Evolutionary conservation across 2,797 vertebrate genomes (phyloP), one percentile per base, ranked within the genome.

Genomic region (Parauchenoglanis ngamensis): DNA sequence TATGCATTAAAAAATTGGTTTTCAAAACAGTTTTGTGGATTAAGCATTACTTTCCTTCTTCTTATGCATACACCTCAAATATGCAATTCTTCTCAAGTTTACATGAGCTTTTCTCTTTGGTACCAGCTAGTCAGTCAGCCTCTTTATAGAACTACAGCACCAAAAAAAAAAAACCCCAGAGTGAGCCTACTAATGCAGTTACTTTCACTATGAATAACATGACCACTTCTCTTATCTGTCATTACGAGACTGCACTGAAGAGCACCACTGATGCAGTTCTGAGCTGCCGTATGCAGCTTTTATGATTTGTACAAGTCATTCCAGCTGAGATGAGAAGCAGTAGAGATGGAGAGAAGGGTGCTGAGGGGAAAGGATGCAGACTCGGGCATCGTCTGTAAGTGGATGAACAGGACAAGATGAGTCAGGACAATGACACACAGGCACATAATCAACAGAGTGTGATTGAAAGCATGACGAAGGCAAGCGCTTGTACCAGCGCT

Each of bases 391-490:
- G 0, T 12, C 10, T 79, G 57, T 19, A 52, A 76, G 76, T 67
- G 56, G 56, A 49, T 23, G 23, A 73, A 81, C 44, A 73, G 77
- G 23, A 73, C 65, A 31, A 56, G 44, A 75, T 82, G 68, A 85
- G 78, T 88, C 84, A 76, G 87, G 49, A 75, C 77, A 67, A 10
- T 52, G 23, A 56, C 49, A 40, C 59, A 72, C 15, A 68, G 49
- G 40, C 68, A 57, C 59, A 85, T 46, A n/a, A 25, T 49, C 40
- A 46, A 73, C 6, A 31, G 54, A 44, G 17, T 7, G 28, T 59
- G 56, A 35, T 40, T 35, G 7, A 59, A 31, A 82, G 31, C 3
- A 19, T 28, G 54, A 28, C 15, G 35, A 68, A 52, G 67, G 40
- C 59, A 82, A 21, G 28, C 4, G 8, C 31, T 19, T 81, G 13